Conservation (phyloP, 2,113 vertebrate genomes). For the Gasterosteus aculeatus region DNA sequence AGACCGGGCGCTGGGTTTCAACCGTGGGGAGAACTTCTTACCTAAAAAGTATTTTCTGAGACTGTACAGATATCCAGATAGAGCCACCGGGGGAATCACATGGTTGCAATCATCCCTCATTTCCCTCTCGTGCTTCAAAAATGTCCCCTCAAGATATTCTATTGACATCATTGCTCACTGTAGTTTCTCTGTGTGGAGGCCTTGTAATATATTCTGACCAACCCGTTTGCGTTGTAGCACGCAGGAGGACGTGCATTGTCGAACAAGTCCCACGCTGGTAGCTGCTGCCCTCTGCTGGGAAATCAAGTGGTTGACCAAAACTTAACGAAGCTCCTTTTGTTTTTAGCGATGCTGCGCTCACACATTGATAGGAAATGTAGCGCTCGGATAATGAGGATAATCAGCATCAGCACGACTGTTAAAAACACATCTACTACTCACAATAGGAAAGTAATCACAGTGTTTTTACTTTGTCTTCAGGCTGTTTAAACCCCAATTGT, state of each 20-base stretch:
- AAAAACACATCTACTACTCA: not conserved
- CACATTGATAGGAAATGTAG: not conserved
- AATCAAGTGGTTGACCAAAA: not conserved
- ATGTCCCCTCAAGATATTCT: not conserved
- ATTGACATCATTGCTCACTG: not conserved
- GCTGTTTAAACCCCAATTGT: not conserved
- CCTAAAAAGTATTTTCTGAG: not conserved
- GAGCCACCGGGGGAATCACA: not conserved
- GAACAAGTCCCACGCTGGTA: slow-evolving; percentile 19
- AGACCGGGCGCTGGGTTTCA: slow-evolving; percentile 18
- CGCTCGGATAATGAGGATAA: not conserved
- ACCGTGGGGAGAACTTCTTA: slow-evolving; percentile 23
- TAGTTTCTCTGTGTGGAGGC: not conserved
- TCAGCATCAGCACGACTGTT: not conserved
- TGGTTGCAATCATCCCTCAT: not conserved
- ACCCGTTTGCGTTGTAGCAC: slow-evolving; percentile 19
- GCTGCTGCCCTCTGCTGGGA: slow-evolving; percentile 70
- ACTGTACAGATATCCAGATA: not conserved
- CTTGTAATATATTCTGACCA: slow-evolving; percentile 16
- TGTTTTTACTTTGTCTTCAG: not conserved
- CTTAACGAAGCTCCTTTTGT: not conserved
- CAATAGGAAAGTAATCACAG: not conserved
- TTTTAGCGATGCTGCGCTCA: not conserved
- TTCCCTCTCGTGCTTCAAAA: not conserved
- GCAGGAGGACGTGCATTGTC: slow-evolving; percentile 4